Evolutionary conservation across 2,888 invertebrate species (phyloP), one percentile per base, ranked within the genome.

Genomic region (Hyposoter dolosus): DNA sequence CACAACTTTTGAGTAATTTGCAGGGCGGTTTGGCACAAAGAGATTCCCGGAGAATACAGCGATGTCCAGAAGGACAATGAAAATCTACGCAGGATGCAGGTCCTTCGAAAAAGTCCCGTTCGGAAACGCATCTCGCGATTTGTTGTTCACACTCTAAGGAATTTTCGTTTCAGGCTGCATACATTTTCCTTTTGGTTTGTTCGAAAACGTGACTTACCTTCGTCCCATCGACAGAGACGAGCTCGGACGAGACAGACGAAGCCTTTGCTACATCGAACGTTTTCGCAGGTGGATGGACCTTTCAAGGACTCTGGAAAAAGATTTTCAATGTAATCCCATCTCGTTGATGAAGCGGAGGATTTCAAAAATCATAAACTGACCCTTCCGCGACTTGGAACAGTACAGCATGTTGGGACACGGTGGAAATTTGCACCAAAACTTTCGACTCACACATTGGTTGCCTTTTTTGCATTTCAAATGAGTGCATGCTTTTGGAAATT

Each of bases 321-420:
- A 1, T 40, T 32, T 6, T 12, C 28, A 45, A 45, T 69, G 12
- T 45, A 40, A 32, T n/a, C 10, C 28, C 19, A 77, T 68, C 43
- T 43, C 68, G 19, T 71, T 35, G 10, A 6, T n/a, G n/a, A 53
- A 2, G 23, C 1, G 1, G 2, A 43, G 9, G 5, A 35, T 19
- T 80, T 15, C 0, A 12, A 45, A 40, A 23, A 71, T 53, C 15
- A 0, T 76, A 43, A 43, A 79, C 68, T 19, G 28, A 93, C 93
- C 93, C 89, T 76, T 90, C 71, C 83, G 86, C 1, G 91, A 89
- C 83, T 87, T 92, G 2, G 92, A 89, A 65, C 93, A 93, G 19
- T 91, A 93, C 5, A 90, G 72, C 93, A 93, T 93, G 17, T 82
- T 88, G 1, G 93, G 92, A 82, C 93, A 93, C 0, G 92, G 90